These are phyloP conservation scores for Strix occidentalis DNA, from an alignment of 2,797 vertebrate species.

Conservation along the genomic window DNA sequence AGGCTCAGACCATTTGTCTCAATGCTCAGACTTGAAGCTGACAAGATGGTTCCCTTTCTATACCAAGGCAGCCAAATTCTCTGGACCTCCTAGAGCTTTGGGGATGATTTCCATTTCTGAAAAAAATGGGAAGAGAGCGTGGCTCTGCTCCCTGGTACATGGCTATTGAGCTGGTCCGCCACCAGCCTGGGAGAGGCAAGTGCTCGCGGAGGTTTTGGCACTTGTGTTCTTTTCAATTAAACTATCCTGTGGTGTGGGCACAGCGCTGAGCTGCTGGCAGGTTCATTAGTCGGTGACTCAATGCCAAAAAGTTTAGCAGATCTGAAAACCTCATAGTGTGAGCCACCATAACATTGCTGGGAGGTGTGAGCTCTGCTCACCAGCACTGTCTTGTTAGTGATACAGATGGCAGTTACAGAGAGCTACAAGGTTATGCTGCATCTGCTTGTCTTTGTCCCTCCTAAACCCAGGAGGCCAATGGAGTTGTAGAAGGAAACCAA, in stretches of 20 bases:
- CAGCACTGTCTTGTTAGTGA: background rate
- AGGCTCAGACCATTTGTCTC: background rate
- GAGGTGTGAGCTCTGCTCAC: background rate
- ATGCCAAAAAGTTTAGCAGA: background rate
- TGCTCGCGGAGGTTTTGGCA: background rate
- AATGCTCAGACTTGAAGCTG: background rate
- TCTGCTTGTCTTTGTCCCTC: accelerated
- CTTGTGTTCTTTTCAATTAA: background rate
- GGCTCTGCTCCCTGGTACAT: accelerated
- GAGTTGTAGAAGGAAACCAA: background rate
- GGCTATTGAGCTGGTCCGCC: background rate
- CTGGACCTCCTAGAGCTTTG: background rate
- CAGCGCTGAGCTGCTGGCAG: background rate
- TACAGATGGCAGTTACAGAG: accelerated
- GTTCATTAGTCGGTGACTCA: background rate
- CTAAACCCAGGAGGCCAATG: background rate
- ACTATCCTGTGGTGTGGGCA: background rate
- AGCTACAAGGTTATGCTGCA: background rate
- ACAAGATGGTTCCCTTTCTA: background rate
- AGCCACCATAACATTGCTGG: background rate
- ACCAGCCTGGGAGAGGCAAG: background rate
- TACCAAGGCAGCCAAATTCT: background rate
- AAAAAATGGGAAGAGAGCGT: background rate
- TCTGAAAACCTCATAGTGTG: background rate
- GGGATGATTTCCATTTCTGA: background rate